Base-by-base conservation (phyloP, 2,113 vertebrate species). In the Nothoprocta pentlandii region DNA sequence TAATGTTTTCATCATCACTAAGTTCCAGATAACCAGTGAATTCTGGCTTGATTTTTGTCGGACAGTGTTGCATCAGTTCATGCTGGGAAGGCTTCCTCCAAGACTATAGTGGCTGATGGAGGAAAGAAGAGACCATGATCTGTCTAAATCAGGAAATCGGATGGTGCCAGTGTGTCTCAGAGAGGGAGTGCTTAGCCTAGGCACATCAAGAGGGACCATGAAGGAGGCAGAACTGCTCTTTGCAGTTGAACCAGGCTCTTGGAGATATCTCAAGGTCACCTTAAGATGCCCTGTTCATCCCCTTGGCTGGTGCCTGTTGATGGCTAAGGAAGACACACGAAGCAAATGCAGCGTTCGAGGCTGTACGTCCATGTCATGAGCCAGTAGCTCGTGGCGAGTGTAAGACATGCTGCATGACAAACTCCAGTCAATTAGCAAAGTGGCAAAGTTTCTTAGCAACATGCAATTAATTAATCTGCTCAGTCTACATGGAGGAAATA, bases 151-250 rank as follows among this genome's bases (percentile, higher is more conserved):
- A 56, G 47, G 12, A 6, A 12, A 34, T 6, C 12, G 13, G 28
- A 34, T 80, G 30, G 6, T 17, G 34, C 39, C 9, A 4, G 49
- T 13, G 13, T 5, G 39, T 12, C 46, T 36, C 41, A 26, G 2
- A 13, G 36, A n/a, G 17, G 11, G 46, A 47, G 46, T 16, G 28
- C 53, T 59, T 68, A n/a, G 51, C 1, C 26, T 16, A 41, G 34
- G 16, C 6, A 19, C 12, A 3, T 3, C 13, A 63, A 36, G 34
- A 63, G 21, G 63, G 63, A 44, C 34, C 1, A 0, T 15, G 14
- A 6, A 16, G 47, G 25, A 81, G 56, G 0, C 0, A 81, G 44
- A 9, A 5, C 3, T 0, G 6, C 3, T 46, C 32, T 68, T 36
- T 19, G 11, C 26, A 41, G 46, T 16, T 58, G 39, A 23, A 4